Percentiles rank a stretch among this genome's conserved stretches.
Evolutionary conservation across 1,140 invertebrate genomes (phyloP).

Genomic region (Drosophila prosaltans): DNA sequence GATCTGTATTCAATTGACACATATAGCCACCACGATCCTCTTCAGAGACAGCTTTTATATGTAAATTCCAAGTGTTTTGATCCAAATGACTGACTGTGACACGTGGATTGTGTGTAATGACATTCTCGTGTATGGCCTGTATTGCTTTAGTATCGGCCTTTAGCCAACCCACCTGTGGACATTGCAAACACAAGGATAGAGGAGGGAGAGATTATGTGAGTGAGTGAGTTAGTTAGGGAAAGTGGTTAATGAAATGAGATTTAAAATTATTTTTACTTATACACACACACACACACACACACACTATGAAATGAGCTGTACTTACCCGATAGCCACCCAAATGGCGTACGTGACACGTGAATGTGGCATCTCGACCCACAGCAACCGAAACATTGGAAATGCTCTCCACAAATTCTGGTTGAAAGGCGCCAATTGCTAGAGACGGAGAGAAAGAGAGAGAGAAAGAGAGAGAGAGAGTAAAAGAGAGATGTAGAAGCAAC

Average conservation of each 20-base stretch:
- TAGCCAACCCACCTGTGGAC: slow-evolving; percentile 92
- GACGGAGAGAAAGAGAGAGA: background rate
- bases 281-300: too few species aligned
- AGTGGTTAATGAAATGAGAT: slow-evolving; percentile 2
- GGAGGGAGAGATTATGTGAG: background rate
- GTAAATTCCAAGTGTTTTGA: slow-evolving; percentile 92
- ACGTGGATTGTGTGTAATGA: slow-evolving; percentile 93
- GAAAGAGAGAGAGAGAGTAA: slow-evolving; percentile 6
- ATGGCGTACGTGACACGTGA: slow-evolving; percentile 93
- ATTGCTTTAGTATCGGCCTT: slow-evolving; percentile 94
- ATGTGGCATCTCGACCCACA: slow-evolving; percentile 92
- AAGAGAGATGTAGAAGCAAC: slow-evolving; percentile 1
- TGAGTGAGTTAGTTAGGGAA: background rate
- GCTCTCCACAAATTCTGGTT: slow-evolving; percentile 92
- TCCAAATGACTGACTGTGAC: slow-evolving; percentile 91
- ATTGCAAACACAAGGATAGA: background rate
- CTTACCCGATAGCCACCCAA: slow-evolving; percentile 95
- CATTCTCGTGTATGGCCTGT: slow-evolving; percentile 94
- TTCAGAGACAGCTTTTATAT: slow-evolving; percentile 91
- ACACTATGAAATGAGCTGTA: slow-evolving; percentile 42
- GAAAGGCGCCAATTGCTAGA: slow-evolving; percentile 86
- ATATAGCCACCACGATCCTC: slow-evolving; percentile 93
- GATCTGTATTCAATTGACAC: slow-evolving; percentile 90
- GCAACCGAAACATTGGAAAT: slow-evolving; percentile 93
- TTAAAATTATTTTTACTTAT: background rate